Percentiles rank a stretch among this genome's conserved stretches.
These are phyloP conservation scores for Pseudopodoces humilis DNA, from an alignment of 2,113 vertebrate species.

Conservation along the genomic window DNA sequence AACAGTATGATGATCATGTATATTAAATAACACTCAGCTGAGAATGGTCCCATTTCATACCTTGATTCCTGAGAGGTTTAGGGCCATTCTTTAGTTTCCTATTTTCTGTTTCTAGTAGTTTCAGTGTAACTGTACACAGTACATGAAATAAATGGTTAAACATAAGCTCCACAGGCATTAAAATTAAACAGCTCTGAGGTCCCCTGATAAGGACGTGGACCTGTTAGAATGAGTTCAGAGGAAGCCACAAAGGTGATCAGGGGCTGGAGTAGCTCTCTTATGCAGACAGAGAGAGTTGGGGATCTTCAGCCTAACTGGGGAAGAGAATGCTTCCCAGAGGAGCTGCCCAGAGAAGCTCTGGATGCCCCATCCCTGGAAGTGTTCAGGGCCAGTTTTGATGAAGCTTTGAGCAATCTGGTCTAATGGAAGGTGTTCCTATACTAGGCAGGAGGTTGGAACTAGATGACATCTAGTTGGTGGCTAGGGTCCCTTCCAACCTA, in stretches of 20 bases:
- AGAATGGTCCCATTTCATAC: neutral
- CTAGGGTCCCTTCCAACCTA: neutral
- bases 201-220: neutral
- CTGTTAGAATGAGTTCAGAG: neutral
- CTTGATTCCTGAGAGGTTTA: neutral
- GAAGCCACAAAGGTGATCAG: no score
- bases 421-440: neutral
- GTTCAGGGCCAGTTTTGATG: neutral
- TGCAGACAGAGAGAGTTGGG: neutral
- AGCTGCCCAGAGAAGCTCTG: neutral
- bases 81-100: neutral
- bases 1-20: neutral
- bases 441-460: neutral
- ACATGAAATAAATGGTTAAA: neutral
- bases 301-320: neutral
- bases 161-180: neutral
- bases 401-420: neutral
- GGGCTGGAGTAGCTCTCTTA: neutral
- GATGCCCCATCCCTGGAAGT: neutral
- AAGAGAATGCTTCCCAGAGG: neutral
- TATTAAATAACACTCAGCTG: neutral
- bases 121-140: neutral
- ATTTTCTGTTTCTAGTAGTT: neutral
- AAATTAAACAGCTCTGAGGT: neutral
- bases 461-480: neutral